Percentiles rank a stretch among this genome's conserved stretches.
Conservation (phyloP, 1,140 invertebrate species). For the Mizuhopecten yessoensis region DNA sequence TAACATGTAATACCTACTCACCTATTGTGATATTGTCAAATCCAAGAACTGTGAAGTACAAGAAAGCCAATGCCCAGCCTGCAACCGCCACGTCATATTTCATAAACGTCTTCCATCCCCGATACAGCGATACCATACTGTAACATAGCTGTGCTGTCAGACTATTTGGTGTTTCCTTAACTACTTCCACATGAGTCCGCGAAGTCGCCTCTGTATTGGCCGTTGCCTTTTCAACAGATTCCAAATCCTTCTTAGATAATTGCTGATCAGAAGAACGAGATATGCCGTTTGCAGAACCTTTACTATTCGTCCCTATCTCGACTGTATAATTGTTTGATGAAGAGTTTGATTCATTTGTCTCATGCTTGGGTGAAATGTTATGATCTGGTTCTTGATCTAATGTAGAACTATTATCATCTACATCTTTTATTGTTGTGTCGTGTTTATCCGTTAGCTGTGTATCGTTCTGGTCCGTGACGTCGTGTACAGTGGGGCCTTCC, state of each 20-base stretch:
- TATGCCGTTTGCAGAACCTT: not conserved
- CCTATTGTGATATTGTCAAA: constrained; percentile 85
- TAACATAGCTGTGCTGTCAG: not conserved
- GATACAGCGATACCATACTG: constrained; percentile 64
- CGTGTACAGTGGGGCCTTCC: too few species aligned
- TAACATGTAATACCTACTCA: too few species aligned
- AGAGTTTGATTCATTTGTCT: not conserved
- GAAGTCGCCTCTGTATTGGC: not conserved
- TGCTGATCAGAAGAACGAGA: not conserved
- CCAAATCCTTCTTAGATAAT: not conserved
- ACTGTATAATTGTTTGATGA: not conserved
- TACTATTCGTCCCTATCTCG: not conserved
- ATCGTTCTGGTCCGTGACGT: not conserved
- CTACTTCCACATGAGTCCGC: not conserved
- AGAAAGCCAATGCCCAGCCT: constrained; percentile 83
- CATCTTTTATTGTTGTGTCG: not conserved
- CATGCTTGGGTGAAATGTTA: not conserved
- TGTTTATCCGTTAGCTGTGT: not conserved
- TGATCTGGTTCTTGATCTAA: not conserved
- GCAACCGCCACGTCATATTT: constrained; percentile 81
- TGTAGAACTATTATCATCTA: not conserved
- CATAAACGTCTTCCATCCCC: constrained; percentile 82
- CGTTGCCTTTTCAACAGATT: not conserved
- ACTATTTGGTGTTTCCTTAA: not conserved
- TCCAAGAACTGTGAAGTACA: constrained; percentile 85